Evolutionary conservation across 2,797 vertebrate species (phyloP).

Genomic region (Todus mexicanus): DNA sequence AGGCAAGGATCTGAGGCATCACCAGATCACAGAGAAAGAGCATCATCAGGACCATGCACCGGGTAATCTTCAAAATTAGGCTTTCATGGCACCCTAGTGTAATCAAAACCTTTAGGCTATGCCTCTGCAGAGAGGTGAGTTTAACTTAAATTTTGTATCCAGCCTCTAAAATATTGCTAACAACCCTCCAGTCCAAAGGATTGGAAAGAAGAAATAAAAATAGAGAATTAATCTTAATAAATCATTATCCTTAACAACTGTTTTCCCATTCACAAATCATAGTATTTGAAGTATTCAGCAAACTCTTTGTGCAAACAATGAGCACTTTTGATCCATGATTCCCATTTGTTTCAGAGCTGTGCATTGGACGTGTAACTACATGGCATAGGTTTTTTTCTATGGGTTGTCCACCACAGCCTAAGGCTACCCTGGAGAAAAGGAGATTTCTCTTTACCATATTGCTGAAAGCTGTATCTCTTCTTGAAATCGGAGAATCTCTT

Average conservation of each 20-base stretch:
- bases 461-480: neutral
- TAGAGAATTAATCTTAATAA: neutral
- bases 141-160: neutral
- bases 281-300: neutral
- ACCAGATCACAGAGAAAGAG: neutral
- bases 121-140: neutral
- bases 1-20: neutral
- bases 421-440: neutral
- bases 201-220: neutral
- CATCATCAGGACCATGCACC: rapidly evolving
- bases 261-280: neutral
- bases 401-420: neutral
- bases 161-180: neutral
- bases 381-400: neutral
- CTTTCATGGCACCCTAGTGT: neutral
- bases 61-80: neutral
- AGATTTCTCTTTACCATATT: neutral
- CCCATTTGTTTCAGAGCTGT: neutral
- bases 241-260: neutral
- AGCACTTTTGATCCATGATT: neutral
- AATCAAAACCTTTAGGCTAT: neutral
- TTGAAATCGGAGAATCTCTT: neutral
- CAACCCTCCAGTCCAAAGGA: neutral
- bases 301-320: neutral
- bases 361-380: neutral